Conservation (phyloP, 1,140 invertebrate genomes). For the Drosophila kikkawai region DNA sequence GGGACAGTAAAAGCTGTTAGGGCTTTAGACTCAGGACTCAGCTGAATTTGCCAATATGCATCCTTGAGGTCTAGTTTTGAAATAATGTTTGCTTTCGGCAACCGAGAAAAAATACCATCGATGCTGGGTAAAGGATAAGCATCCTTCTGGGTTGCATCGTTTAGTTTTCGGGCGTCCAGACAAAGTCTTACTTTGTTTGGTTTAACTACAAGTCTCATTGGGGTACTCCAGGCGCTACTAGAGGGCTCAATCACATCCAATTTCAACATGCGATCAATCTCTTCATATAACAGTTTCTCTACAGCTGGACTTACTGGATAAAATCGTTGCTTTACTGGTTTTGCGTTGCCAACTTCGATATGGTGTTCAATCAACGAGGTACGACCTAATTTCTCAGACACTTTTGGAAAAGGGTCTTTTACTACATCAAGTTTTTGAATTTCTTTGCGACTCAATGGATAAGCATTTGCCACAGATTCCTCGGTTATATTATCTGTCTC, state of each 20-base stretch:
- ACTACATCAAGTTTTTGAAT: not conserved
- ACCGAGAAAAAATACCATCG: not conserved
- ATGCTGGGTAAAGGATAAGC: not conserved
- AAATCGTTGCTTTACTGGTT: not conserved
- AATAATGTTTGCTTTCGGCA: not conserved
- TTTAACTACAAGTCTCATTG: not conserved
- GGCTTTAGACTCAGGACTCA: no score
- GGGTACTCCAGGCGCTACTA: not conserved
- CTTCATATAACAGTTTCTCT: not conserved
- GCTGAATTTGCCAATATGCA: no score
- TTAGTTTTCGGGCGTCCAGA: not conserved
- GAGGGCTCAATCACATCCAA: not conserved
- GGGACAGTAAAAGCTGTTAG: no score
- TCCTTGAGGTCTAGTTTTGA: no score
- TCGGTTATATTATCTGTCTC: not conserved
- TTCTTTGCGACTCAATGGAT: not conserved
- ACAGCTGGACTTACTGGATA: not conserved
- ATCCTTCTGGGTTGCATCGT: not conserved
- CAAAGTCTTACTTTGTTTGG: not conserved
- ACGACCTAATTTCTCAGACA: not conserved
- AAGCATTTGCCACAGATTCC: not conserved
- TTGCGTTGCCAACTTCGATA: not conserved
- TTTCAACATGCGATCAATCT: conserved; percentile 3
- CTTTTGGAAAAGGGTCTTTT: not conserved
- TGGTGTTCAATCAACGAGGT: not conserved